Evolutionary conservation across 92 coral and sea anemone species (phyloP).

Genomic region (Montipora capitata): DNA sequence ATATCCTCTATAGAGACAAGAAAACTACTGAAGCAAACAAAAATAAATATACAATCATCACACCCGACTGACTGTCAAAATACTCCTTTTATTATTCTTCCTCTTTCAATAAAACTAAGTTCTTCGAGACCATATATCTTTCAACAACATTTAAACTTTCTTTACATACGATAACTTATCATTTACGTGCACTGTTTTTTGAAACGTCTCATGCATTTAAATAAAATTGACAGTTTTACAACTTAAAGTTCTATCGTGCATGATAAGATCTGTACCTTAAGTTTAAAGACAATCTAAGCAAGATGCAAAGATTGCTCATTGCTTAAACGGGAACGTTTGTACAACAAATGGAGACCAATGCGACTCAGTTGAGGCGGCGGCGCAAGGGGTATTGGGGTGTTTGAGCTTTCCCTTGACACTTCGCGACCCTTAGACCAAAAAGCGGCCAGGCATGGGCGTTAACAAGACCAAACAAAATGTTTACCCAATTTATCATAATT

Average conservation of each 20-base stretch:
- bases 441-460: no score
- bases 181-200: constrained; percentile 43
- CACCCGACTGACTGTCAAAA: constrained; percentile 36
- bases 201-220: constrained; percentile 31
- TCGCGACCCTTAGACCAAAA: no score
- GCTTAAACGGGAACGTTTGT: no score
- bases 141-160: constrained; percentile 22
- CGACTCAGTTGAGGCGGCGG: no score
- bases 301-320: neutral
- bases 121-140: constrained; percentile 38
- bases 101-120: constrained; percentile 52
- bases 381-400: no score
- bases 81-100: constrained; percentile 45
- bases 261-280: neutral
- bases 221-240: neutral
- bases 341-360: no score
- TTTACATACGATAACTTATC: constrained; percentile 22
- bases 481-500: no score
- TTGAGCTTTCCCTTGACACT: no score
- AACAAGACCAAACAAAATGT: no score
- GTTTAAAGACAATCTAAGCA: neutral
- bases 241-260: constrained; percentile 1
- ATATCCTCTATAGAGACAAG: no score
- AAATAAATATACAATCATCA: no score
- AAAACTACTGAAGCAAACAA: no score